These are phyloP conservation scores for Schizaphis graminum DNA, from an alignment of 2,888 invertebrate genomes.

Conservation along the genomic window DNA sequence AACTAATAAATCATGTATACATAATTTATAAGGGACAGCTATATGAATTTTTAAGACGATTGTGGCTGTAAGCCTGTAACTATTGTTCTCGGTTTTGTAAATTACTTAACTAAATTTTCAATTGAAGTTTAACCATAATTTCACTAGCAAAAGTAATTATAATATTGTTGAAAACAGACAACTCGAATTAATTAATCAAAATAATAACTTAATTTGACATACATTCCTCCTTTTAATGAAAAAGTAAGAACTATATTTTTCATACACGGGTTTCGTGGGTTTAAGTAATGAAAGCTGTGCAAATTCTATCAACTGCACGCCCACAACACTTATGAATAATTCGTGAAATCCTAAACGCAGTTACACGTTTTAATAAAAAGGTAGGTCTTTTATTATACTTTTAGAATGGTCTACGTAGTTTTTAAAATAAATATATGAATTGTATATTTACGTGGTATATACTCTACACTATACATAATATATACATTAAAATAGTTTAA, in stretches of 20 bases:
- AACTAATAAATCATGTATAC: slow-evolving; percentile 41
- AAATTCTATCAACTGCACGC: neutral
- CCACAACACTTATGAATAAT: neutral
- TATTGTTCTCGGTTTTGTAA: slow-evolving; percentile 41
- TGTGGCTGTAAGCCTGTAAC: neutral
- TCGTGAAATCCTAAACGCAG: neutral
- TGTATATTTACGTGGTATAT: neutral
- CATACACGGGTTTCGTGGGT: neutral
- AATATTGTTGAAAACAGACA: slow-evolving; percentile 36
- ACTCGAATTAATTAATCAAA: slow-evolving; percentile 44
- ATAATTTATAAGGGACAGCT: slow-evolving; percentile 33
- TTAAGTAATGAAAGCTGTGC: slow-evolving; percentile 13
- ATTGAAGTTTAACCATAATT: slow-evolving; percentile 33
- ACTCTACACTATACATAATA: neutral
- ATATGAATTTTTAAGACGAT: slow-evolving; percentile 29
- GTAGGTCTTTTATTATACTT: neutral
- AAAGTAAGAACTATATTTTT: slow-evolving; percentile 12
- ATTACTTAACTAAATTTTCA: slow-evolving; percentile 35
- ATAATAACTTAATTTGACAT: slow-evolving; percentile 31
- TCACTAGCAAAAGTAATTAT: slow-evolving; percentile 29
- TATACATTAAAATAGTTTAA: neutral
- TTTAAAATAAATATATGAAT: neutral
- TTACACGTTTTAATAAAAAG: slow-evolving; percentile 17
- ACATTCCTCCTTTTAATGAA: neutral
- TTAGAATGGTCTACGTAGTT: neutral